Conservation (phyloP, 2,797 vertebrate genomes). For the Cossypha polioptera region DNA sequence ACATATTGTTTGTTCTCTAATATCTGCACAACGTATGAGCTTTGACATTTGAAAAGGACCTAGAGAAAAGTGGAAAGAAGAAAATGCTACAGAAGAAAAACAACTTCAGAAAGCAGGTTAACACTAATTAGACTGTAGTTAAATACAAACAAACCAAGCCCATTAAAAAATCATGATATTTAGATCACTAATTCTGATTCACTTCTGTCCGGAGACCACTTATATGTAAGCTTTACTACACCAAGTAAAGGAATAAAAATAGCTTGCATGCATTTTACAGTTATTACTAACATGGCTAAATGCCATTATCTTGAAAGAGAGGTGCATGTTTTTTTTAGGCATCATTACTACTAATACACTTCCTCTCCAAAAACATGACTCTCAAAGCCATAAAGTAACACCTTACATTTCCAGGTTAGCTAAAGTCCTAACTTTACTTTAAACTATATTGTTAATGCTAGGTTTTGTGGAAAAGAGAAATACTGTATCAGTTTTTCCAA, state of each 20-base stretch:
- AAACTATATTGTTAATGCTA: background rate
- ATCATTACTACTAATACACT: background rate
- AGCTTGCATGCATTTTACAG: background rate
- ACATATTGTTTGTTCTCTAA: background rate
- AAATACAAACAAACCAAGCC: background rate
- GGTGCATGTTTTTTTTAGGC: background rate
- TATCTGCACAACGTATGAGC: background rate
- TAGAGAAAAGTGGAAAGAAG: background rate
- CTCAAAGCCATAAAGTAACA: background rate
- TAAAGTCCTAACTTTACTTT: background rate
- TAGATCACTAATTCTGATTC: background rate
- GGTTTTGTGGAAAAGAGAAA: background rate
- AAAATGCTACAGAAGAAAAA: background rate
- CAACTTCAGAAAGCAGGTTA: background rate
- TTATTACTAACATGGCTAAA: background rate
- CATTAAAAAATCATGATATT: accelerated
- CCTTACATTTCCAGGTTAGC: background rate
- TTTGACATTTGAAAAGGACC: background rate
- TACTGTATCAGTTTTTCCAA: background rate
- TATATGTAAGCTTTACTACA: background rate
- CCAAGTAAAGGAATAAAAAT: background rate
- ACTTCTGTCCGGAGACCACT: background rate
- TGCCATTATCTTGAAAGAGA: background rate
- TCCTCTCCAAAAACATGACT: background rate
- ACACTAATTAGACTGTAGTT: background rate